Conservation (phyloP, 2,888 invertebrate species). For the Phaedon cochleariae region DNA sequence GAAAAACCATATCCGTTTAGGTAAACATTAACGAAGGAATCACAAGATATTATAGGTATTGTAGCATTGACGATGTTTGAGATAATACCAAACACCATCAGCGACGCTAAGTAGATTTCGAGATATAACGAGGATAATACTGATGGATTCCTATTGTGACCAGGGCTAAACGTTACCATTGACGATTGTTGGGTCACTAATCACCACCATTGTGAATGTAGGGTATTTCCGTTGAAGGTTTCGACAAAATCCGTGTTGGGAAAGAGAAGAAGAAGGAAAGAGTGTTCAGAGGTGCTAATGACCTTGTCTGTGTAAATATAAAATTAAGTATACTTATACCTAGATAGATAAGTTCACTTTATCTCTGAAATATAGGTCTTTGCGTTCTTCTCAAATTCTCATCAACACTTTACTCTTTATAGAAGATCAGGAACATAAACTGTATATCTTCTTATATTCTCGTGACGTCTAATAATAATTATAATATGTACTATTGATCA, state of each 20-base stretch:
- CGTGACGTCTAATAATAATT: too few species aligned
- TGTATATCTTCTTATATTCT: too few species aligned
- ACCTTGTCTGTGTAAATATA: too few species aligned
- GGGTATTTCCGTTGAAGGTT: slow-evolving; percentile 4
- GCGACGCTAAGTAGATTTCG: slow-evolving; percentile 23
- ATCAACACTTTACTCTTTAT: too few species aligned
- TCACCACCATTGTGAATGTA: slow-evolving; percentile 18
- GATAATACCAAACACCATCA: slow-evolving; percentile 26
- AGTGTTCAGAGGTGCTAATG: too few species aligned
- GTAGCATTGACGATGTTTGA: slow-evolving; percentile 26
- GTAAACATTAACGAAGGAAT: slow-evolving; percentile 7
- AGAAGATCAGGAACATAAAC: too few species aligned
- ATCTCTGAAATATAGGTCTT: too few species aligned
- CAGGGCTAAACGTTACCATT: slow-evolving; percentile 14
- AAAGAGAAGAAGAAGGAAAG: neutral
- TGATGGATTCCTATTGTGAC: slow-evolving; percentile 27
- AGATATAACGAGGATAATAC: slow-evolving; percentile 25
- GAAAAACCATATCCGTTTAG: slow-evolving; percentile 16
- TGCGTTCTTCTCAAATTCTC: too few species aligned
- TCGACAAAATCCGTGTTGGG: neutral
- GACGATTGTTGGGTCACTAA: slow-evolving; percentile 21
- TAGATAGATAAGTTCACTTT: too few species aligned
- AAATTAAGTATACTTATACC: too few species aligned
- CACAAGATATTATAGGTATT: slow-evolving; percentile 3
- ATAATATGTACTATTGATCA: too few species aligned